These are phyloP conservation scores for Petroica traversi DNA, from an alignment of 2,113 vertebrate species.

Conservation along the genomic window DNA sequence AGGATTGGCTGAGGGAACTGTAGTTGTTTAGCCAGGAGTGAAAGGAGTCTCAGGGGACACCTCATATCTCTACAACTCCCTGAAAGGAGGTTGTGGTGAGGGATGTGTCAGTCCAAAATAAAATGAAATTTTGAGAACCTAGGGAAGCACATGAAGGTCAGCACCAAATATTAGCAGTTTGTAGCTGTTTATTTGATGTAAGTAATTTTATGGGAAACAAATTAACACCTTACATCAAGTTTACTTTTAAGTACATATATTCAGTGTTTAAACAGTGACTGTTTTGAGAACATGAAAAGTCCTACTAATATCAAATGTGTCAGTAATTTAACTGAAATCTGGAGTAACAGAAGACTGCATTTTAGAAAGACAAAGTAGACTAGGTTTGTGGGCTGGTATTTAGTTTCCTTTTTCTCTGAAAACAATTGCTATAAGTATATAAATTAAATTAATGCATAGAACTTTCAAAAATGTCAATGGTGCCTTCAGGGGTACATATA, in stretches of 20 bases:
- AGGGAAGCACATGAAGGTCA: background rate
- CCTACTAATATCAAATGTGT: background rate
- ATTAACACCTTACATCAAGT: background rate
- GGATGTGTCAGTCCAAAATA: background rate
- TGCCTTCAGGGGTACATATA: background rate
- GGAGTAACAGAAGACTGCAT: background rate
- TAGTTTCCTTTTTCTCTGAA: accelerated
- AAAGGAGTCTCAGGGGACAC: background rate
- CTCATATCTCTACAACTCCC: background rate
- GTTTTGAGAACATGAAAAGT: background rate
- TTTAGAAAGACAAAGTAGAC: background rate
- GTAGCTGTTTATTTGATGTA: background rate
- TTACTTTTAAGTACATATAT: background rate
- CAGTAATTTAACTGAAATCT: background rate
- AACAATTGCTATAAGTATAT: background rate
- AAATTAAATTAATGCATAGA: background rate
- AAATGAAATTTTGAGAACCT: background rate
- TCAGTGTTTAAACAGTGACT: background rate
- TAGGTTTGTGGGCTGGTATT: background rate
- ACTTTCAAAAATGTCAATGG: background rate
- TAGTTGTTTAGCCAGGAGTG: background rate
- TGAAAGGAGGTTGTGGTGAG: background rate
- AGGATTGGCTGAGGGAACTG: background rate
- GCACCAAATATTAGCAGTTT: background rate
- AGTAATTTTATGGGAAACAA: background rate